phyloP scores from a whole-genome alignment of 1,140 invertebrate species.

The Ylistrum balloti region DNA sequence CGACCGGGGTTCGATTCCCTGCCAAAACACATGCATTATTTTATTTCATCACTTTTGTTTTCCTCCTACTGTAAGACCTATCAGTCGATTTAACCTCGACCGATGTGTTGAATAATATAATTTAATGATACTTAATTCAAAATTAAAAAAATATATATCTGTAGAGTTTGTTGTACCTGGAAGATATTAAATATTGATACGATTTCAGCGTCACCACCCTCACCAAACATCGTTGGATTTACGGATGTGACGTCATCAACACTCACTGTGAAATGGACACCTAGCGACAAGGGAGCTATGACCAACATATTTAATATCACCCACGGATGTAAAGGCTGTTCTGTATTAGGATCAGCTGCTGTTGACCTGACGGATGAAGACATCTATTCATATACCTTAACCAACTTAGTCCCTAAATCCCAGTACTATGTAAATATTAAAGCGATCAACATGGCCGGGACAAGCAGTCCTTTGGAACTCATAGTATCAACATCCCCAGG shows the following conservation, averaged over 20 bases:
- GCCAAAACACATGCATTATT: too few species aligned
- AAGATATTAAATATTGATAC: not conserved
- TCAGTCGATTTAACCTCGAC: too few species aligned
- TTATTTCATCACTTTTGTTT: too few species aligned
- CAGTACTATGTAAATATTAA: not conserved
- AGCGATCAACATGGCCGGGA: not conserved
- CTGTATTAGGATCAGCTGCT: not conserved
- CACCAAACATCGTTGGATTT: not conserved
- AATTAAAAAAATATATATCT: too few species aligned
- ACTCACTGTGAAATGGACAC: not conserved
- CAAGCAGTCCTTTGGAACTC: not conserved
- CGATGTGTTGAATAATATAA: too few species aligned
- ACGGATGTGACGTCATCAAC: conserved; percentile 32
- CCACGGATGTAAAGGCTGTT: not conserved
- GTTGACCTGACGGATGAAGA: not conserved
- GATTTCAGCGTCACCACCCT: not conserved
- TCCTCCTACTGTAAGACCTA: too few species aligned
- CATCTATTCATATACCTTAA: not conserved
- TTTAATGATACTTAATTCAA: too few species aligned
- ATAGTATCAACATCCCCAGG: not conserved
- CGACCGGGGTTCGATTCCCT: too few species aligned
- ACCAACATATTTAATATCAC: not conserved
- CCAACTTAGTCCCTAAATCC: not conserved
- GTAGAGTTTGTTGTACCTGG: too few species aligned
- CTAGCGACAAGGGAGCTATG: not conserved